Evolutionary conservation across 2,888 invertebrate species (phyloP).

Genomic region (Spodoptera picta): DNA sequence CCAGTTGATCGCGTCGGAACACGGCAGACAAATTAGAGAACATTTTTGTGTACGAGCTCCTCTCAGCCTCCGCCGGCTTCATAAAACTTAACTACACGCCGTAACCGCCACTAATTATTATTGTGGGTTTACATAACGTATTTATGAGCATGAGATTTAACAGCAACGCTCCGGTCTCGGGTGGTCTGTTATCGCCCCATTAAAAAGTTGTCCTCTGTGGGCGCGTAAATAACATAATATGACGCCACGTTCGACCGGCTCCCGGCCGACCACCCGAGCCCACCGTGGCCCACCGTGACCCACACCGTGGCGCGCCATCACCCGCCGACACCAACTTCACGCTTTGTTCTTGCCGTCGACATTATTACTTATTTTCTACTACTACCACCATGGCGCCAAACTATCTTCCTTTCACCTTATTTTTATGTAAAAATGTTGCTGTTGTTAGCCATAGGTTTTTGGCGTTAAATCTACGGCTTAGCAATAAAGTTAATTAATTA

Average conservation of each 20-base stretch:
- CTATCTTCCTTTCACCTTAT: no score
- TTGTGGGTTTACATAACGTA: constrained; percentile 88
- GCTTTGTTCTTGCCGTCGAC: constrained; percentile 29
- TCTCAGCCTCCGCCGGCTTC: constrained; percentile 76
- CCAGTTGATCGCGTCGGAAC: constrained; percentile 80
- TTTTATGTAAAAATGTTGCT: constrained; percentile 6
- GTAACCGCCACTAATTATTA: constrained; percentile 88
- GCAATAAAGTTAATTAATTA: constrained; percentile 35
- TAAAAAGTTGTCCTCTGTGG: constrained; percentile 87
- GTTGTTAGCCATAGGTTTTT: constrained; percentile 16
- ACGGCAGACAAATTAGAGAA: constrained; percentile 84
- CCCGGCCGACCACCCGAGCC: constrained; percentile 44
- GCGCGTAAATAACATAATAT: constrained; percentile 84
- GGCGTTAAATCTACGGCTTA: constrained; percentile 20
- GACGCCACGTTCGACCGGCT: constrained; percentile 61
- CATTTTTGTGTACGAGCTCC: constrained; percentile 81
- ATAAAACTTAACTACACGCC: constrained; percentile 87
- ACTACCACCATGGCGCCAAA: constrained; percentile 2
- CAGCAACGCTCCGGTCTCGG: constrained; percentile 81
- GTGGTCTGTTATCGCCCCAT: constrained; percentile 87
- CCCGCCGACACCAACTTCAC: constrained; percentile 18
- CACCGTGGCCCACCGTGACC: constrained; percentile 25
- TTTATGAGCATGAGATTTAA: constrained; percentile 88
- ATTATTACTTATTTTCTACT: constrained; percentile 12
- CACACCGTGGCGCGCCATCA: constrained; percentile 15